Evolutionary conservation across 2,113 vertebrate species (phyloP).

Genomic region (Cynopterus brachyotis): DNA sequence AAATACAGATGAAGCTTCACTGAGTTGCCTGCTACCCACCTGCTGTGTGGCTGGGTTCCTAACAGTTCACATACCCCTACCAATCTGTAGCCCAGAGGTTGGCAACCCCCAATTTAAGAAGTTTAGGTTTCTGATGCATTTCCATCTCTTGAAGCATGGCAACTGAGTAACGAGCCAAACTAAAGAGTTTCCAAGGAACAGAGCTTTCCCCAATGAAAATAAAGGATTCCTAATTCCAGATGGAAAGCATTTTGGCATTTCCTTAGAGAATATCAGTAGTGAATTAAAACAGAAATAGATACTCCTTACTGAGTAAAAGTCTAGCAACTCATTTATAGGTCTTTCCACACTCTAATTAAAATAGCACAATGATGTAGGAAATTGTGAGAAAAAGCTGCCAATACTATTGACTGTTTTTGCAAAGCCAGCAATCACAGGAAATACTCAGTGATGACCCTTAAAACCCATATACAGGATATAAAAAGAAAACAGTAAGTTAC

Average conservation of each 20-base stretch:
- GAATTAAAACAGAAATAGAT: constrained; percentile 62
- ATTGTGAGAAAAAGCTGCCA: constrained; percentile 37
- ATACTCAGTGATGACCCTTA: neutral
- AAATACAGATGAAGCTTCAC: too few relatives aligned
- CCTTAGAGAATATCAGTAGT: constrained; percentile 45
- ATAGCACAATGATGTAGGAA: constrained; percentile 54
- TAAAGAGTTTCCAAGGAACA: constrained; percentile 30
- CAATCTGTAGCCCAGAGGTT: too few relatives aligned
- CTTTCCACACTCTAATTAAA: constrained; percentile 68
- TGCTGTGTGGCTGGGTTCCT: too few relatives aligned
- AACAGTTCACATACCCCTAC: too few relatives aligned
- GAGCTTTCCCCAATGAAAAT: constrained; percentile 59
- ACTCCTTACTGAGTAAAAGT: neutral
- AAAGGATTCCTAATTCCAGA: constrained; percentile 70
- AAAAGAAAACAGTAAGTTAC: neutral
- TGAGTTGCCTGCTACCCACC: too few relatives aligned
- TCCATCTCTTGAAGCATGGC: neutral
- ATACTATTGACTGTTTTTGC: constrained; percentile 32
- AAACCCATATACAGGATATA: neutral
- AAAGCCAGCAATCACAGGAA: neutral
- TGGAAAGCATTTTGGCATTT: constrained; percentile 64
- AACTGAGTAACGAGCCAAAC: constrained; percentile 49
- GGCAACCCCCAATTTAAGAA: neutral
- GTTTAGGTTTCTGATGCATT: constrained; percentile 24
- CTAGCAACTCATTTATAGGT: constrained; percentile 55